A percentile compares a stretch with the other conserved stretches of the same genome.
Evolutionary conservation across 2,888 invertebrate genomes (phyloP).

Genomic region (Cynaeus angustus): DNA sequence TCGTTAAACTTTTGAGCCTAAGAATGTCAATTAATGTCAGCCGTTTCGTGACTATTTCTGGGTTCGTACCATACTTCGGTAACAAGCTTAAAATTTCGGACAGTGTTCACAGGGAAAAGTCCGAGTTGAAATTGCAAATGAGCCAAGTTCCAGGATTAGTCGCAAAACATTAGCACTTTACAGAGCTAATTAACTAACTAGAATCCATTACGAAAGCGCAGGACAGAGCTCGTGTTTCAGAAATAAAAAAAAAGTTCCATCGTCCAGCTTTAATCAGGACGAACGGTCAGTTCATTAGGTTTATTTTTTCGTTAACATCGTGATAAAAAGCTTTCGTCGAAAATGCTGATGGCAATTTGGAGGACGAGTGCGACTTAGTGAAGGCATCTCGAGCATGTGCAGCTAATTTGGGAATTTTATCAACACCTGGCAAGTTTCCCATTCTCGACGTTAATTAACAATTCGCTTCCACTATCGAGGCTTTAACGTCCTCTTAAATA

Average conservation of each 20-base stretch:
- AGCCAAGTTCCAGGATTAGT: constrained; percentile 34
- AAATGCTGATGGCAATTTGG: constrained; percentile 15
- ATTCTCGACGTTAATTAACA: constrained; percentile 26
- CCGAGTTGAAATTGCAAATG: constrained; percentile 27
- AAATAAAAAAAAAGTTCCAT: constrained; percentile 20
- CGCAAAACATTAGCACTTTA: constrained; percentile 41
- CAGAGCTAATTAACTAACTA: constrained; percentile 37
- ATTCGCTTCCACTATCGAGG: constrained; percentile 8
- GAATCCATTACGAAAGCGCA: constrained; percentile 31
- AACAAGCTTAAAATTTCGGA: constrained; percentile 19
- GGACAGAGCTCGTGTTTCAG: constrained; percentile 21
- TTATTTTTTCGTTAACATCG: constrained; percentile 13
- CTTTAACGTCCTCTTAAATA: constrained; percentile 22
- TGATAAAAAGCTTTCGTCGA: neutral
- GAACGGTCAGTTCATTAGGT: constrained; percentile 27
- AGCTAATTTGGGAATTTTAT: constrained; percentile 27
- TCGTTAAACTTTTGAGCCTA: too few species aligned
- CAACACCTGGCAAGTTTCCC: constrained; percentile 27
- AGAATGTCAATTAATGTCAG: constrained; percentile 17
- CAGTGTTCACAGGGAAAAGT: constrained; percentile 17
- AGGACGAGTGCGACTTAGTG: neutral
- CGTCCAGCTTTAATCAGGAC: constrained; percentile 31
- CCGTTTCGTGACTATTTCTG: constrained; percentile 4
- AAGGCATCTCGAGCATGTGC: constrained; percentile 19
- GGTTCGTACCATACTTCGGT: too few species aligned